Conservation (phyloP, 2,888 invertebrate genomes). For the Cerastoderma edule region DNA sequence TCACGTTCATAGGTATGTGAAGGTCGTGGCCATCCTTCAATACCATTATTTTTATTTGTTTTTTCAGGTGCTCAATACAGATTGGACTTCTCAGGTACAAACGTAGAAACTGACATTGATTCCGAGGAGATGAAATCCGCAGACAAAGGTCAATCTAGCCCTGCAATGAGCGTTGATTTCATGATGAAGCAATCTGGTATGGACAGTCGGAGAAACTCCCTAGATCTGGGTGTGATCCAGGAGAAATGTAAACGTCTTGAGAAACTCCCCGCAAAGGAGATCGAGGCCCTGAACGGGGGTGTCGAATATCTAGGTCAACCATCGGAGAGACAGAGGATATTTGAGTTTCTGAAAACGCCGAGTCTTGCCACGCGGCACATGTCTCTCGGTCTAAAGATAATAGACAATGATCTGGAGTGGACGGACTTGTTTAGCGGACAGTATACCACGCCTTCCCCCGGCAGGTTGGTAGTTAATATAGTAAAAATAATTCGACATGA, state of each 20-base stretch:
- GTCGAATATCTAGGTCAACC: slow-evolving; percentile 20
- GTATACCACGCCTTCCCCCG: slow-evolving; percentile 44
- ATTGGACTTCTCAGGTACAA: slow-evolving; percentile 74
- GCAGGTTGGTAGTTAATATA: slow-evolving; percentile 37
- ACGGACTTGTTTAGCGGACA: slow-evolving; percentile 51
- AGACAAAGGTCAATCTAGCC: neutral
- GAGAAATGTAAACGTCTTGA: slow-evolving; percentile 52
- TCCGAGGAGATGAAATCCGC: slow-evolving; percentile 24
- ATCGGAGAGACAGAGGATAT: slow-evolving; percentile 52
- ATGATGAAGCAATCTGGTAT: slow-evolving; percentile 21
- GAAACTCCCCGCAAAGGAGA: slow-evolving; percentile 38
- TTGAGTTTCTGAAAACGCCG: slow-evolving; percentile 68
- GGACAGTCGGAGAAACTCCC: slow-evolving; percentile 46
- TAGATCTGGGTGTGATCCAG: slow-evolving; percentile 51
- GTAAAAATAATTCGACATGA: too few relatives aligned
- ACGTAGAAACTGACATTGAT: slow-evolving; percentile 71
- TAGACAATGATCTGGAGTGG: slow-evolving; percentile 60
- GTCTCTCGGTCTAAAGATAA: slow-evolving; percentile 60
- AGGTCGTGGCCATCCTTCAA: too few relatives aligned
- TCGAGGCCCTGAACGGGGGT: slow-evolving; percentile 24
- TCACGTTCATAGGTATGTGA: too few relatives aligned
- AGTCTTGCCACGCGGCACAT: slow-evolving; percentile 64
- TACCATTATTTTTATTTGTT: too few relatives aligned
- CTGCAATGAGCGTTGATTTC: neutral
- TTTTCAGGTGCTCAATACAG: slow-evolving; percentile 65